Evolutionary conservation across 2,888 invertebrate species (phyloP).

Genomic region (Eupelmus urozonus): DNA sequence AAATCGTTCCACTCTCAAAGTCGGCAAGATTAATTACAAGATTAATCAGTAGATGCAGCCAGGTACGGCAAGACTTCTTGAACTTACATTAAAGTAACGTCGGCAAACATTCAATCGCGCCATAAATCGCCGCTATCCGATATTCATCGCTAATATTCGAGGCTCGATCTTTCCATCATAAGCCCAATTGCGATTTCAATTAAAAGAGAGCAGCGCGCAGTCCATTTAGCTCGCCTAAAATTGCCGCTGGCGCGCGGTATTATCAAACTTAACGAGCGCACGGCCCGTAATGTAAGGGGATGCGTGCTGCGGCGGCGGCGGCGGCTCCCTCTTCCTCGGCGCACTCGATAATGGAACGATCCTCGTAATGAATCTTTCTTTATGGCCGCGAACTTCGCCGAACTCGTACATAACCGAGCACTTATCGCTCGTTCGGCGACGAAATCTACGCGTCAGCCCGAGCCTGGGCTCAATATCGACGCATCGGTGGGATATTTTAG

Average conservation of each 20-base stretch:
- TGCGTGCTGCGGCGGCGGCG: slow-evolving; percentile 6
- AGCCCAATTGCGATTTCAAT: slow-evolving; percentile 49
- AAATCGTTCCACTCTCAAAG: too few species aligned
- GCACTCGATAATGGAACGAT: slow-evolving; percentile 69
- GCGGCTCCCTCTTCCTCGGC: not conserved
- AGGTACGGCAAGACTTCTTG: too few species aligned
- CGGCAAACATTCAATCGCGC: too few species aligned
- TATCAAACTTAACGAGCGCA: slow-evolving; percentile 49
- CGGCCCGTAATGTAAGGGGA: slow-evolving; percentile 14
- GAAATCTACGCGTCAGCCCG: slow-evolving; percentile 28
- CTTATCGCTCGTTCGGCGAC: slow-evolving; percentile 49
- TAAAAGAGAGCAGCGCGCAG: slow-evolving; percentile 36
- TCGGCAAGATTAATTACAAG: too few species aligned
- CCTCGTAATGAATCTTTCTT: slow-evolving; percentile 71
- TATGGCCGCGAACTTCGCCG: slow-evolving; percentile 61
- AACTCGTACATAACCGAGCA: slow-evolving; percentile 42
- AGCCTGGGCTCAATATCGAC: too few species aligned
- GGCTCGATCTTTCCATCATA: too few species aligned
- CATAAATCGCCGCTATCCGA: too few species aligned
- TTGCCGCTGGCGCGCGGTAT: slow-evolving; percentile 44
- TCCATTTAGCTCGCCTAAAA: slow-evolving; percentile 45
- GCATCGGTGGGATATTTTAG: not conserved
- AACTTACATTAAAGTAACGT: too few species aligned
- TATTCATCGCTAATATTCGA: too few species aligned
- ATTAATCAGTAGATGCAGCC: too few species aligned